Base-by-base conservation (phyloP, 2,797 vertebrate genomes). In the Aselliscus stoliczkanus region DNA sequence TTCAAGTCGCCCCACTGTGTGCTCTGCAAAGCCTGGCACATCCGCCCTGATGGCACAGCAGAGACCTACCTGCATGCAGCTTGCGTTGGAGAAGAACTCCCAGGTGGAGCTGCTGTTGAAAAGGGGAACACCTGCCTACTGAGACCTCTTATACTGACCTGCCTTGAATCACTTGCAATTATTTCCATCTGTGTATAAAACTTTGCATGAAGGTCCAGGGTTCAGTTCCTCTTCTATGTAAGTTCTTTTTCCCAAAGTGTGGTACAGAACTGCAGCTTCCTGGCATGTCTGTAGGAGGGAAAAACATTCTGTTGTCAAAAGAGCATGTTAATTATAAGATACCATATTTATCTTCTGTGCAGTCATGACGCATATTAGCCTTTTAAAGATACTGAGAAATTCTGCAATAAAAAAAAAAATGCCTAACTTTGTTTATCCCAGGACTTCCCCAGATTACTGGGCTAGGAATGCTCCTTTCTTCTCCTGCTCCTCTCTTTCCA, bases 101-200 rank as follows among this genome's bases (percentile, higher is more conserved):
- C 29, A 8, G 29, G 20, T 0, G 25, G 37, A 17, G n/a, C 44
- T 64, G 76, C 58, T 0, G 0, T 23, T 13, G 34, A 11, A 39
- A 44, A 58, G 13, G 31, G 15, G 27, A 34, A 1, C 1, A 6
- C 14, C 1, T 12, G 0, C 1, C 3, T 27, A 29, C 1, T 9
- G 15, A 39, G 56, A 9, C 42, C 31, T 42, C 31, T 67, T 65
- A 62, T 39, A 8, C 52, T 5, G 20, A n/a, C 11, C 23, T 65
- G 60, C 8, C 54, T 27, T 11, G 23, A 50, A 27, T 77, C 64
- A 86, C 50, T 18, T 31, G n/a, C 0, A 86, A 69, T 27, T 44
- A 23, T 42, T 88, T 58, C 25, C 20, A 34, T 67, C 58, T 62
- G 23, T 75, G 37, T 44, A 65, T 15, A 83, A 39, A 60, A 23